Base-by-base conservation (phyloP, 2,113 vertebrate species). In the Numida meleagris region DNA sequence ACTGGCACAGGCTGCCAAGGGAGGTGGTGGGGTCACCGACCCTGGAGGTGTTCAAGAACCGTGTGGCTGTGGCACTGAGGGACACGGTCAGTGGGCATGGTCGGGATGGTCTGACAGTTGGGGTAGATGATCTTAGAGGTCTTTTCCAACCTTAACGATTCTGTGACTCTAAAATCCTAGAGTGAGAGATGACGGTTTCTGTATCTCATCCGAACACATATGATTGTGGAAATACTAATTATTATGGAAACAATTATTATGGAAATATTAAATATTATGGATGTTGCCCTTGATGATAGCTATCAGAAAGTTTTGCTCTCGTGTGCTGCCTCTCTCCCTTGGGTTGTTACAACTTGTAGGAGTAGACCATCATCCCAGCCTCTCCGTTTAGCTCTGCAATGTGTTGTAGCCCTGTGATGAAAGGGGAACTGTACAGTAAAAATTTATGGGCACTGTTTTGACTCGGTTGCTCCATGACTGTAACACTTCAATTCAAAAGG, bases 401-500 rank as follows among this genome's bases (percentile, higher is more conserved):
- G 33, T 79, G 58, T 63, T 84, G 66, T 89, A 45, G 62, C 67
- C 29, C 42, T 25, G 38, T 86, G 88, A 75, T 68, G 90, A 88
- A 94, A 96, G 48, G 24, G 51, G 38, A 96, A 74, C 61, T 51
- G 57, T 65, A 75, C 51, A 68, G 68, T 55, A n/a, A 25, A 58
- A 94, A 91, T 93, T 96, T 86, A 95, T 27, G 57, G 74, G 80
- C 33, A 36, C 61, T 14, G 86, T 91, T 89, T 91, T 94, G 89
- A 90, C 88, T 83, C 7, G 29, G 46, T 81, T 88, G 80, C 48
- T 53, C 77, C 70, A 36, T 40, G 65, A 94, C 86, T 42, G 70
- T 76, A 91, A 94, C 9, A 33, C 65, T 95, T 92, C 86, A 63
- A 91, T 95, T 94, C 92, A 90, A 90, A 95, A 90, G 73, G 80